Evolutionary conservation across 1,140 invertebrate genomes (phyloP), one percentile per base, ranked within the genome.

Genomic region (silkworm (Bombyx mori)): DNA sequence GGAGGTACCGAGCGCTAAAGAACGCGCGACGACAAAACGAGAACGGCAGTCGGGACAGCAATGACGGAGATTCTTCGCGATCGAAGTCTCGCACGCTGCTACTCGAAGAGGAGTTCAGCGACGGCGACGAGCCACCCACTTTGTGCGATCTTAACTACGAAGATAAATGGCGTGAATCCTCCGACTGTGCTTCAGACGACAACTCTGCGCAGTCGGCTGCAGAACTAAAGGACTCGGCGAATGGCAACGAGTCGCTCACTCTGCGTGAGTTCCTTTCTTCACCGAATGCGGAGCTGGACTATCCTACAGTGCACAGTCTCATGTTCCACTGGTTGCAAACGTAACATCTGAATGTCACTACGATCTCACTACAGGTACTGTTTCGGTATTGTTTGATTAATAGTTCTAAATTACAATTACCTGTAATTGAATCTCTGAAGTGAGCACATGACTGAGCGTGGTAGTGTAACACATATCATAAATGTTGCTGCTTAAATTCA

Each of bases 301-400:
- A 85, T 56, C 78, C 75, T 7, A 87, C 84, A 0, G 79, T 87
- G 54, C 84, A 87, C 71, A 87, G 84, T 61, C 82, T 87, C 57
- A 87, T 87, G 84, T 82, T 87, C 57, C 84, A 87, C 66, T 87
- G 84, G 84, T 65, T 87, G 66, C 84, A 87, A 62, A 85, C 84
- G 75, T 86, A 86, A 80, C 80, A 71, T 42, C 47, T 49, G 57
- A 22, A 54, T 57, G 47, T 44, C 42, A 22, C 6, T 54, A n/a
- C 44, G 58, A 56, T 54, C 55, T 50, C 42, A 52, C 42, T 55
- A 67, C 57, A 63, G 48, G 42, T 56, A 44, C 54, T 42, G 54
- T n/a, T 48, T 59, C 44, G 42, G 10, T 42, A 57, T 75, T 67
- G 69, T 66, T 63, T 66, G 57, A 59, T 51, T 47, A 42, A 52